phyloP scores from a whole-genome alignment of 2,113 vertebrate genomes.

The Prionailurus bengalensis region DNA sequence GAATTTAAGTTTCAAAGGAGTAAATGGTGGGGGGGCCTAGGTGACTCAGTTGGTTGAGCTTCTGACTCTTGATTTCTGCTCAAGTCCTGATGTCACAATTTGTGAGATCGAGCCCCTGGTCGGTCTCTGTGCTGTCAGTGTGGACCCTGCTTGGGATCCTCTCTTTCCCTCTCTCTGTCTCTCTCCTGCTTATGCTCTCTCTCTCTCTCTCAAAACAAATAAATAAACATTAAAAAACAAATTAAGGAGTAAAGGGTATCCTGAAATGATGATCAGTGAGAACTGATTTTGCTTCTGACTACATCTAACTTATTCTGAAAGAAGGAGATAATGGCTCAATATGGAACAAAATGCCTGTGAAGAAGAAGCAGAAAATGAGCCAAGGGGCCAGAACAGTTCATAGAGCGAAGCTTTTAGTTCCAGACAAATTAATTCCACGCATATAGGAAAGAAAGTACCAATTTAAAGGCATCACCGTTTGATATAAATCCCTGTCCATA shows the following conservation, averaged over 20 bases:
- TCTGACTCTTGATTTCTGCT: too few relatives aligned
- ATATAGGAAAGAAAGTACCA: neutral
- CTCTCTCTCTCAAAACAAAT: too few relatives aligned
- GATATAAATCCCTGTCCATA: neutral
- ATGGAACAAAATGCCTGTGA: neutral
- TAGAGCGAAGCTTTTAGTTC: neutral
- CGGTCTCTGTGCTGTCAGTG: too few relatives aligned
- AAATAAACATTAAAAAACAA: too few relatives aligned
- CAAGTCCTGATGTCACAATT: too few relatives aligned
- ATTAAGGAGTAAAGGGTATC: neutral
- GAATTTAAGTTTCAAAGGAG: slow-evolving; percentile 11
- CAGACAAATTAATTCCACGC: neutral
- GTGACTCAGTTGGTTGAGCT: too few relatives aligned
- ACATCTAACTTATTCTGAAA: neutral
- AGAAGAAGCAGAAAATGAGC: neutral
- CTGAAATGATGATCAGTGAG: neutral
- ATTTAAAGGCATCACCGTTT: neutral
- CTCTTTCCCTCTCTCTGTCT: too few relatives aligned
- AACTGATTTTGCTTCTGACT: slow-evolving; percentile 24
- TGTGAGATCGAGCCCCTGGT: too few relatives aligned
- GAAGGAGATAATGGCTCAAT: neutral
- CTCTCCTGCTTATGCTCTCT: too few relatives aligned
- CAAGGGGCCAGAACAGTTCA: neutral
- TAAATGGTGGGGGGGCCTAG: neutral
- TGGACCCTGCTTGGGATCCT: too few relatives aligned